phyloP scores from a whole-genome alignment of 64 coral and sea anemone species.

The Platygyra sinensis region DNA sequence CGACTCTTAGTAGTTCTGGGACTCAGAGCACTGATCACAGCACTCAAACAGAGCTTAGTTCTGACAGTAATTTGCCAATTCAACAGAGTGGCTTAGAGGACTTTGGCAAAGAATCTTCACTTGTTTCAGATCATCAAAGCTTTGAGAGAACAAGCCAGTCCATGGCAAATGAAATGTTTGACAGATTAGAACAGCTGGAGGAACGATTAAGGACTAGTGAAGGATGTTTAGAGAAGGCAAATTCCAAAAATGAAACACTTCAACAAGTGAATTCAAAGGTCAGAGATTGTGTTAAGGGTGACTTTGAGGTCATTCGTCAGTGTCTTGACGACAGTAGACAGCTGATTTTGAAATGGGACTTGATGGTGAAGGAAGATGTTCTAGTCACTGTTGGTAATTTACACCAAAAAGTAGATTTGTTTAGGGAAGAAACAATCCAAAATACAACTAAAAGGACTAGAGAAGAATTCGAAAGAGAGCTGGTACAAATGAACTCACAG shows the following conservation, averaged over 20 bases:
- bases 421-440: constrained; percentile 35
- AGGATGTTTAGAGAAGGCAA: constrained; percentile 14
- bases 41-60: constrained; percentile 68
- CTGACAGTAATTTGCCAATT: constrained; percentile 25
- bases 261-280: neutral
- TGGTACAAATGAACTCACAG: constrained; percentile 35
- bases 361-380: constrained; percentile 37
- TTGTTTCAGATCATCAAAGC: constrained; percentile 1
- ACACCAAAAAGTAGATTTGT: constrained; percentile 29
- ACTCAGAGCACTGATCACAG: constrained; percentile 74
- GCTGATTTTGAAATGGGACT: neutral
- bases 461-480: constrained; percentile 46
- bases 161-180: constrained; percentile 31
- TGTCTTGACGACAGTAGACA: constrained; percentile 11
- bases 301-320: constrained; percentile 21
- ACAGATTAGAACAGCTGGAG: constrained; percentile 50
- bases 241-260: constrained; percentile 19
- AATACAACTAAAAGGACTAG: constrained; percentile 33
- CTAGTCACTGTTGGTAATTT: neutral
- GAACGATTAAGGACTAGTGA: neutral
- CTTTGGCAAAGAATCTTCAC: neutral
- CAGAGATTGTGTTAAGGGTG: constrained; percentile 19
- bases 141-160: constrained; percentile 35
- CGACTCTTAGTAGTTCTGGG: constrained; percentile 71
- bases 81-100: neutral